Evolutionary conservation across 2,888 invertebrate species (phyloP), one percentile per base, ranked within the genome.

Genomic region (Papilio protenor): DNA sequence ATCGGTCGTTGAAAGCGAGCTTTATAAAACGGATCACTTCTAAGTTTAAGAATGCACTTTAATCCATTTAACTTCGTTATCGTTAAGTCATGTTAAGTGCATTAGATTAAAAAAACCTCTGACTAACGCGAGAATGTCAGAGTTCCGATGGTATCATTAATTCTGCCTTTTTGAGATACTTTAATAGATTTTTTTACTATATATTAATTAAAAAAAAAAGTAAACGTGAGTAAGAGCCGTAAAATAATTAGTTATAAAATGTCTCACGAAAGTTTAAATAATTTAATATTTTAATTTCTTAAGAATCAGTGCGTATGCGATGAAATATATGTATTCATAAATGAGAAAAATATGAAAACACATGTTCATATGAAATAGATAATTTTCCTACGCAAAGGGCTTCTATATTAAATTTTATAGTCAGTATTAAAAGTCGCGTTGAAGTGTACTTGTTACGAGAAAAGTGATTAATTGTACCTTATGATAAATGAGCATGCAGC

Each of bases 41-140:
- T 23, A 49, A 40, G 47, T 40, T 73, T 73, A 61, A 73, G 61
- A 47, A 72, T 59, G 73, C 59, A 40, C 73, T 73, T 45, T 61
- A 73, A 73, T 61, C 73, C 73, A 73, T 49, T 76, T 64, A 72
- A 64, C 52, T 59, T 64, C 64, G 71, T 64, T 72, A 76, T 72
- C 64, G 76, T 72, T 52, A 71, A 21, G 55, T 70, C 70, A 59
- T 70, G 76, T 76, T 70, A 76, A 49, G 72, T 61, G 64, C 61
- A 64, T 40, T 61, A 21, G 27, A 59, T 40, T 8, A 59, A 12
- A 57, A 75, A 49, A 45, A 55, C 49, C 27, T 45, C 21, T n/a
- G 57, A 59, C 57, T 18, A 47, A 45, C n/a, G 23, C 61, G 47
- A 59, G 2, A 61, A 73, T 33, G 57, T 55, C 61, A 21, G 40